Evolutionary conservation across 2,888 invertebrate species (phyloP).

Genomic region (Zygaena filipendulae): DNA sequence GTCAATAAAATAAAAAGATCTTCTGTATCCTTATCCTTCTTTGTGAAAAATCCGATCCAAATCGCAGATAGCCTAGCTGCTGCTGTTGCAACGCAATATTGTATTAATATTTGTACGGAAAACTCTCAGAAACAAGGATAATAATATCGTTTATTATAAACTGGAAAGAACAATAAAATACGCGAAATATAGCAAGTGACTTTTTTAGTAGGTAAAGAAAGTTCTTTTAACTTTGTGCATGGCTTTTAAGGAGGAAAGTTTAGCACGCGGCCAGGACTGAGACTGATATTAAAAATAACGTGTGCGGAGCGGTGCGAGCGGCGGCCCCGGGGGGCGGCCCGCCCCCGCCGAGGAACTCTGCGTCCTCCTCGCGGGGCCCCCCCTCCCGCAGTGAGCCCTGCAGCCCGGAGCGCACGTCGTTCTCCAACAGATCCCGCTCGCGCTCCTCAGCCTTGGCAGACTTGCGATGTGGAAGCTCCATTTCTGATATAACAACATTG

Average conservation of each 20-base stretch:
- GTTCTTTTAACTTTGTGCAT: conserved; percentile 35
- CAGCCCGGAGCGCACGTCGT: conserved; percentile 71
- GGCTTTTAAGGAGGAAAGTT: conserved; percentile 40
- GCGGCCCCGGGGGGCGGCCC: conserved; percentile 30
- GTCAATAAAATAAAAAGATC: too few relatives aligned
- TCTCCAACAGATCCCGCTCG: conserved; percentile 45
- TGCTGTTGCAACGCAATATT: too few relatives aligned
- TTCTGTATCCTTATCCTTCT: too few relatives aligned
- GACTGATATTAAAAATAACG: conserved; percentile 46
- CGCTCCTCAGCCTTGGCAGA: conserved; percentile 55
- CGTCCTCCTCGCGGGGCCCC: conserved; percentile 56
- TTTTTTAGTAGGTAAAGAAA: conserved; percentile 7
- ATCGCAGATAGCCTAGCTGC: too few relatives aligned
- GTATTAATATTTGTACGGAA: too few relatives aligned
- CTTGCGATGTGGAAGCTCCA: conserved; percentile 70
- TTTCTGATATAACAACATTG: conserved; percentile 46
- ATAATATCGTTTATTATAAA: too few relatives aligned
- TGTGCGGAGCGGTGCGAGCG: conserved; percentile 25
- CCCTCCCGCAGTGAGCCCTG: conserved; percentile 75
- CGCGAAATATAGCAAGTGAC: conserved; percentile 20
- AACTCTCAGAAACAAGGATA: too few relatives aligned
- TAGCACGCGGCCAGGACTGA: conserved; percentile 41
- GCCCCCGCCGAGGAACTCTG: conserved; percentile 49
- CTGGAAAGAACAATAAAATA: conserved; percentile 28
- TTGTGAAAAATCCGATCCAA: too few relatives aligned